Percentiles rank a stretch among this genome's conserved stretches.
Conservation (phyloP, 1,140 invertebrate species). For the Liolophura sinensis region DNA sequence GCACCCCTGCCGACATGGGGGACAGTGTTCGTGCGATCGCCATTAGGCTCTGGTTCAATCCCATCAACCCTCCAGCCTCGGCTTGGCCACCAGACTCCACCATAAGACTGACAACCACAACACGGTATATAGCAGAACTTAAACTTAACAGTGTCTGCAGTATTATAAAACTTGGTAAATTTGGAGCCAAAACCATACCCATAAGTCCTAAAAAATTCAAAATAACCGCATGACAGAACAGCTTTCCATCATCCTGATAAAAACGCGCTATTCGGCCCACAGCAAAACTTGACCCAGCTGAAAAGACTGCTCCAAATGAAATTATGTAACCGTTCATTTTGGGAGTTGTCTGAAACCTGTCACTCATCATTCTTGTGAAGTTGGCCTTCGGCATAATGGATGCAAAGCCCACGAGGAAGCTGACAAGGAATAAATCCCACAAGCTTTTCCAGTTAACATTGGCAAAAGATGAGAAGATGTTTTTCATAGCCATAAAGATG, state of each 20-base stretch:
- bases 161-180: slow-evolving; percentile 32
- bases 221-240: slow-evolving; percentile 44
- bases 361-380: slow-evolving; percentile 43
- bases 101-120: slow-evolving; percentile 46
- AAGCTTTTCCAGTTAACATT: slow-evolving; percentile 50
- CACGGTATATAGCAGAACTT: slow-evolving; percentile 45
- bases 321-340: slow-evolving; percentile 54
- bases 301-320: slow-evolving; percentile 52
- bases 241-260: slow-evolving; percentile 43
- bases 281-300: slow-evolving; percentile 48
- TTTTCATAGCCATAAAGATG: background rate
- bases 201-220: slow-evolving; percentile 22
- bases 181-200: slow-evolving; percentile 24
- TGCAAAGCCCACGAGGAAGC: slow-evolving; percentile 55
- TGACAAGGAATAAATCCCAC: slow-evolving; percentile 56
- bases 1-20: slow-evolving; percentile 53
- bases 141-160: slow-evolving; percentile 47
- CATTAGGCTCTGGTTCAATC: slow-evolving; percentile 52
- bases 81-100: slow-evolving; percentile 33
- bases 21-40: slow-evolving; percentile 53
- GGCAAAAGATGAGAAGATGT: slow-evolving; percentile 34
- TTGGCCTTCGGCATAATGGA: slow-evolving; percentile 55
- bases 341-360: slow-evolving; percentile 47
- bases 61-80: slow-evolving; percentile 48
- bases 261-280: slow-evolving; percentile 45